These are phyloP conservation scores for Eucidaris tribuloides DNA, from an alignment of 35 echinoderm and acorn worm genomes.

Conservation along the genomic window DNA sequence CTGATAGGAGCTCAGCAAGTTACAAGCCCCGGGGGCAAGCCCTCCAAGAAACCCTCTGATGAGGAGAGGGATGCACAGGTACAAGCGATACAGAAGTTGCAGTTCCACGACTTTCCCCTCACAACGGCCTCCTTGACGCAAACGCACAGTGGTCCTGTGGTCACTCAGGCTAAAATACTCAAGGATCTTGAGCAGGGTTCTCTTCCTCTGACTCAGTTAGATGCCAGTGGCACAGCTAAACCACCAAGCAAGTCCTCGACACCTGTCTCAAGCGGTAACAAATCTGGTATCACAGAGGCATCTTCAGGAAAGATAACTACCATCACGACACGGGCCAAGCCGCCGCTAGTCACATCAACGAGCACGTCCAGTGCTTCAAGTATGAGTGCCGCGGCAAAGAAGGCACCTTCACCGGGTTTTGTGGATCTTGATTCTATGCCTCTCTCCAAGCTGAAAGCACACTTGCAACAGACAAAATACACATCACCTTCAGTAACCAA, in stretches of 20 bases:
- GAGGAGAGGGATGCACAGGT: conserved; percentile 60
- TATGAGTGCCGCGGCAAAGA: neutral
- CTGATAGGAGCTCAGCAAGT: conserved; percentile 69
- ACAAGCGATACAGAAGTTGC: conserved; percentile 96
- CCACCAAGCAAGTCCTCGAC: neutral
- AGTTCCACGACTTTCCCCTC: conserved; percentile 98
- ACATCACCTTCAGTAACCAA: neutral
- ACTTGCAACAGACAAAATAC: neutral
- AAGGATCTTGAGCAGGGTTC: conserved; percentile 75
- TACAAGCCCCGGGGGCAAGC: conserved; percentile 6
- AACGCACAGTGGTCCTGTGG: neutral
- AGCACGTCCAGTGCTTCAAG: neutral
- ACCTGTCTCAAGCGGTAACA: no score
- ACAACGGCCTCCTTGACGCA: conserved; percentile 83
- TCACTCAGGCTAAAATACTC: conserved; percentile 94
- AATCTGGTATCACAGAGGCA: neutral
- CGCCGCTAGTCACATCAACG: neutral
- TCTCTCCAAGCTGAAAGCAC: conserved; percentile 1
- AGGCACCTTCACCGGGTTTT: no score
- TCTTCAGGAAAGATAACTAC: no score
- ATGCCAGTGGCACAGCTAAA: neutral
- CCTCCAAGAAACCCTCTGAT: neutral
- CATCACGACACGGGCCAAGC: no score
- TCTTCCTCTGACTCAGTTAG: neutral
- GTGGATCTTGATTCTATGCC: neutral